Evolutionary conservation across 2,113 vertebrate genomes (phyloP).

Genomic region (Cebus imitator): DNA sequence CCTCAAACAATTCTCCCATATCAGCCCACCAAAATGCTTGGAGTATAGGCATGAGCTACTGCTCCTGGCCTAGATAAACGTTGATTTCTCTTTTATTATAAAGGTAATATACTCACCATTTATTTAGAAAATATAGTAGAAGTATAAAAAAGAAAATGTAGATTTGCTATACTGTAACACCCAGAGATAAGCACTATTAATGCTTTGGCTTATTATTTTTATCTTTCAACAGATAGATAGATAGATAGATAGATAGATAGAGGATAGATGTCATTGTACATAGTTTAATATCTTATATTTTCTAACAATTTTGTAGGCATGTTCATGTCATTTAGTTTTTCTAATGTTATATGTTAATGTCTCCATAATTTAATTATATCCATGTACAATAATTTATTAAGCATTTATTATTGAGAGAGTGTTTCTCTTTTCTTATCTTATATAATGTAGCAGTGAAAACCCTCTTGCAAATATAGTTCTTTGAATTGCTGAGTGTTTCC

Average conservation of each 20-base stretch:
- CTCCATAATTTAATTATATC: neutral
- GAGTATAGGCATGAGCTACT: too few species aligned
- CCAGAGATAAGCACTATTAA: neutral
- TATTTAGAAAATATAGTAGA: neutral
- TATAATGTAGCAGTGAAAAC: neutral
- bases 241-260: neutral
- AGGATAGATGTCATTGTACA: neutral
- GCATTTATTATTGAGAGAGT: neutral
- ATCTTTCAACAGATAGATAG: neutral
- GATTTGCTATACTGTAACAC: neutral
- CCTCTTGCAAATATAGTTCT: neutral
- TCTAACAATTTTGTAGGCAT: neutral
- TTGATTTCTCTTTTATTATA: neutral
- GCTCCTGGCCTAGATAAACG: neutral
- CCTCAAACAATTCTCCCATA: too few species aligned
- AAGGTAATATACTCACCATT: neutral
- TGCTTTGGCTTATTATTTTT: neutral
- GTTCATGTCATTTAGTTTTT: conserved; percentile 20
- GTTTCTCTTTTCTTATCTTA: neutral
- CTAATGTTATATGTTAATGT: neutral
- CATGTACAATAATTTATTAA: neutral
- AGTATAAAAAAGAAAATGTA: neutral
- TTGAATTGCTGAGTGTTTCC: neutral
- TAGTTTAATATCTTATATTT: neutral
- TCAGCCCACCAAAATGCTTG: too few species aligned